Base-by-base conservation (phyloP, 1,140 invertebrate genomes). In the Drosophila lacteicornis region DNA sequence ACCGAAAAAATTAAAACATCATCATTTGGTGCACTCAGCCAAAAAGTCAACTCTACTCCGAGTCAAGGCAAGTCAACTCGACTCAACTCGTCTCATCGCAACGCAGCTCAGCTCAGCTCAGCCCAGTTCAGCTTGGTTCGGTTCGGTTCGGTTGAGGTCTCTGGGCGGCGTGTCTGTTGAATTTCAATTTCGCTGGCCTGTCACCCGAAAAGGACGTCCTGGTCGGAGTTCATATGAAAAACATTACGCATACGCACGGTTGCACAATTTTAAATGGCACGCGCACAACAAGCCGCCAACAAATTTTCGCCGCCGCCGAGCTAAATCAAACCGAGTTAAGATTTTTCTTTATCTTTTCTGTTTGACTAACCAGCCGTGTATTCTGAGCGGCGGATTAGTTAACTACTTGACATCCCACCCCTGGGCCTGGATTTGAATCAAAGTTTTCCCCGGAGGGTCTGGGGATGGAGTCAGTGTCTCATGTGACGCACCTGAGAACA, bases 1-100 rank as follows among this genome's bases (percentile, higher is more conserved):
- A 85, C 85, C 85, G 84, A 88, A 88, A 88, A 90, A 88, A 88
- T 88, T 88, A 88, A 90, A 88, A 88, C 85, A 88, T 88, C 85
- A 88, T 88, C 85, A 88, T 88, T 85, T 88, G 78, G 85, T 79
- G 85, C 85, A 88, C 69, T 85, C 75, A 86, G 75, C 82, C 82
- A 82, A 86, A 68, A 82, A 86, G 82, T 77, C 77, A 81, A 67
- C 61, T 76, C 75, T 45, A 82, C 71, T 74, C 22, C 38, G 69
- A 90, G 73, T 75, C 76, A 62, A 78, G 68, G 69, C 43, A 57
- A 59, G 45, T 75, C 49, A 47, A 68, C 25, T 62, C 65, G 47
- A 60, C 36, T 63, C 73, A 42, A 47, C 45, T 70, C 47, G 47
- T 17, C 58, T 47, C 49, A 6, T 25, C 22, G 22, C 22, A 25